Evolutionary conservation across 2,797 vertebrate genomes (phyloP), one percentile per base, ranked within the genome.

Genomic region (Sebastes cheni): DNA sequence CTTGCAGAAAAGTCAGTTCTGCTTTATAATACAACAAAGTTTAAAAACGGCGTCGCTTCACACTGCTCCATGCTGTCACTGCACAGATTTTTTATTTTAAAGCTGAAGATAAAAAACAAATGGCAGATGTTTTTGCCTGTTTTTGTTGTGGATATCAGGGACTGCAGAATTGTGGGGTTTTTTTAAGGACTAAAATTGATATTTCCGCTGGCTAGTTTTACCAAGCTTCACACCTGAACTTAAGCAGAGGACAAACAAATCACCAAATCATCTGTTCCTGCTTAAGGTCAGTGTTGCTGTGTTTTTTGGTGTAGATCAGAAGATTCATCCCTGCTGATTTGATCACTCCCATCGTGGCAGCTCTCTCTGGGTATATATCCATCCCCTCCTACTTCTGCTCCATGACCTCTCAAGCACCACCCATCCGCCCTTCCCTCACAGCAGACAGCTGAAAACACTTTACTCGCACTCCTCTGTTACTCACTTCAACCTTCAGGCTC

Each of bases 401-500:
- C 68, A 79, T 83, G 74, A 85, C 76, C 76, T 72, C 68, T 74
- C 34, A 30, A 69, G 42, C 55, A 22, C 52, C 16, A 52, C 67
- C 67, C 67, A 12, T 6, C 42, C 54, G 8, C 14, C 3, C 8
- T 10, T 46, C 73, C 71, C 32, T 39, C 60, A 29, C 74, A 65
- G 78, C 70, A 71, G 77, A 86, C 88, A 79, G 84, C 77, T 85
- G 64, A 58, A 86, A 83, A 79, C 81, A 69, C 75, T 80, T 64
- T 61, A 70, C 82, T 61, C 64, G 52, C 0, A 2, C 56, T 77
- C n/a, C 55, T 65, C 66, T 60, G 27, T 70, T 81, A 62, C 66
- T 86, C 67, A 77, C 77, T 73, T 79, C 83, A 82, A 70, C 78
- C 83, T 79, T 74, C 76, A 69, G 76, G 56, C 52, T 77, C 10